Evolutionary conservation across 2,888 invertebrate genomes (phyloP).

Genomic region (Molanna angustata): DNA sequence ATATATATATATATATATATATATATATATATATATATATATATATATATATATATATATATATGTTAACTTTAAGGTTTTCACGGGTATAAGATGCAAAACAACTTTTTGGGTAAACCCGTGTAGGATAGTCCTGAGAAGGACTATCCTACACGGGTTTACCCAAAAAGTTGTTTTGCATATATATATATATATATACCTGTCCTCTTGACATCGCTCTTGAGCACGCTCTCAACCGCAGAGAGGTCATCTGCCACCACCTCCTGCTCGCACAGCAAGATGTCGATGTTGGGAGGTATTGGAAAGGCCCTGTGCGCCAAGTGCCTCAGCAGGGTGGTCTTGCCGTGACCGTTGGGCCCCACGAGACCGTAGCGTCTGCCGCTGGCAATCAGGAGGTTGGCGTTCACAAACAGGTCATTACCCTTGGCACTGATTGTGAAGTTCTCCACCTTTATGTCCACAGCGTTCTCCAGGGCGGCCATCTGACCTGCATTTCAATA

Average conservation of each 20-base stretch:
- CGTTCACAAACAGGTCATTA: constrained; percentile 95
- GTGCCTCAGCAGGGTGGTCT: constrained; percentile 94
- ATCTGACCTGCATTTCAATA: constrained; percentile 55
- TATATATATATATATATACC: too few species aligned
- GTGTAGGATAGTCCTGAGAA: too few species aligned
- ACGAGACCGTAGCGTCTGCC: constrained; percentile 96
- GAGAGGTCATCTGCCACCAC: constrained; percentile 92
- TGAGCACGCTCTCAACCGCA: constrained; percentile 90
- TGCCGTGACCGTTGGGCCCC: constrained; percentile 98
- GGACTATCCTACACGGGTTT: too few species aligned
- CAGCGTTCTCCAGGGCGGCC: constrained; percentile 84
- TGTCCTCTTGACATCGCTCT: constrained; percentile 88
- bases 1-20: too few species aligned
- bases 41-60: too few species aligned
- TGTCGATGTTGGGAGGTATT: constrained; percentile 93
- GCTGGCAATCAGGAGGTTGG: constrained; percentile 87
- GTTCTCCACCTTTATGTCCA: constrained; percentile 97
- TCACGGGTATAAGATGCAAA: too few species aligned
- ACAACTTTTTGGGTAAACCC: too few species aligned
- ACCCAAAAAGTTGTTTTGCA: too few species aligned
- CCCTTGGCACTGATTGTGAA: constrained; percentile 98
- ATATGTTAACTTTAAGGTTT: too few species aligned
- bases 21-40: too few species aligned
- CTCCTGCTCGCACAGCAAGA: constrained; percentile 97
- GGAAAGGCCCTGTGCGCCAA: constrained; percentile 86